Percentiles rank a stretch among this genome's conserved stretches.
phyloP scores from a whole-genome alignment of 2,888 invertebrate species.

The Liopterus haemorrhoidalis region DNA sequence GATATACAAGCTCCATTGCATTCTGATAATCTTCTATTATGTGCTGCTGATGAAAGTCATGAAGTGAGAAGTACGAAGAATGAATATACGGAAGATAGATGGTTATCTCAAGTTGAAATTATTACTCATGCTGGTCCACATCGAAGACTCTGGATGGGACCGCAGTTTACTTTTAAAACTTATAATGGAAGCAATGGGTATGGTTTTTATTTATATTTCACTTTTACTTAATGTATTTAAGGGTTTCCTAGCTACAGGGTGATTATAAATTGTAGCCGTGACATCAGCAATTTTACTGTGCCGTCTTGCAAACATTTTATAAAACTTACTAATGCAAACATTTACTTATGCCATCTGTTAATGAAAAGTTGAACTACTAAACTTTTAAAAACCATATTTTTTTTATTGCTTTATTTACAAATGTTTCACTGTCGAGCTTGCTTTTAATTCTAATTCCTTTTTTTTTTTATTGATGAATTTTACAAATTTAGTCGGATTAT shows the following conservation, averaged over 20 bases:
- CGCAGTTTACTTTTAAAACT: constrained; percentile 97
- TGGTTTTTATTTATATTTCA: constrained; percentile 10
- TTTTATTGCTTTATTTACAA: no score
- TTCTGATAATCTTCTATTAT: constrained; percentile 60
- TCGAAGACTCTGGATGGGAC: constrained; percentile 96
- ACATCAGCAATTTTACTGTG: no score
- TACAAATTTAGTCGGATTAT: no score
- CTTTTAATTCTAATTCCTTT: no score
- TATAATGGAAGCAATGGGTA: constrained; percentile 73
- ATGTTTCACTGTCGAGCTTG: no score
- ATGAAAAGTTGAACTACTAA: no score
- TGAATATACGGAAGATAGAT: constrained; percentile 65
- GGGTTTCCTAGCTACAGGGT: constrained; percentile 8
- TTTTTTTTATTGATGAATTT: no score
- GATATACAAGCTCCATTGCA: constrained; percentile 75
- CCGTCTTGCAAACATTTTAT: no score
- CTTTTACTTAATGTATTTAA: constrained; percentile 4
- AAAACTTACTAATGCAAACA: no score
- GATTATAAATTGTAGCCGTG: background rate
- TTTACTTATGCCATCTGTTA: no score
- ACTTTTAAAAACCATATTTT: no score
- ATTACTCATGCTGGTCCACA: constrained; percentile 96
- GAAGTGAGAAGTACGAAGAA: constrained; percentile 26
- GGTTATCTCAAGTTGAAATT: constrained; percentile 96
- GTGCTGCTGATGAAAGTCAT: constrained; percentile 41